Evolutionary conservation across 1,140 invertebrate species (phyloP).

Genomic region (Proales similis): DNA sequence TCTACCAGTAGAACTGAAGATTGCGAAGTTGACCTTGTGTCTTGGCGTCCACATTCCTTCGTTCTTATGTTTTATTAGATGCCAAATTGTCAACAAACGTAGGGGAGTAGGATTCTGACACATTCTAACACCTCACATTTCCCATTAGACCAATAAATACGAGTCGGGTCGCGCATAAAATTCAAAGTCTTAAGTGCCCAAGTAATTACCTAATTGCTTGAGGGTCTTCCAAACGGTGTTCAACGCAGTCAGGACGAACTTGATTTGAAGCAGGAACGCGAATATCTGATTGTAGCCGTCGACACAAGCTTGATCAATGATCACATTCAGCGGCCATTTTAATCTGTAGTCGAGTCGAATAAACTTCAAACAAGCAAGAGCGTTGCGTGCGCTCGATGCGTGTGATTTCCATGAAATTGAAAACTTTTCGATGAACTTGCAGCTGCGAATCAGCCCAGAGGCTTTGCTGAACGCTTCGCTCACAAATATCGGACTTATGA

Average conservation of each 20-base stretch:
- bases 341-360: conserved; percentile 15
- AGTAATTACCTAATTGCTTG: conserved; percentile 13
- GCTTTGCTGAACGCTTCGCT: conserved; percentile 22
- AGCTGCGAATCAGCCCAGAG: conserved; percentile 1
- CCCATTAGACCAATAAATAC: too few relatives aligned
- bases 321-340: conserved; percentile 23
- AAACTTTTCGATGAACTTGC: conserved; percentile 7
- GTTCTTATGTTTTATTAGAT: too few relatives aligned
- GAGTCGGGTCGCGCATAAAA: too few relatives aligned
- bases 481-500: conserved; percentile 23
- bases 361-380: conserved; percentile 22
- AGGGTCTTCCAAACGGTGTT: conserved; percentile 29
- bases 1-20: too few relatives aligned
- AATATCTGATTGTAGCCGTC: conserved; percentile 25
- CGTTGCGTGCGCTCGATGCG: background rate
- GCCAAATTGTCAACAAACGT: too few relatives aligned
- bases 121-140: too few relatives aligned
- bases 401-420: conserved; percentile 1
- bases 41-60: too few relatives aligned
- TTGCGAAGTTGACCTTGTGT: too few relatives aligned
- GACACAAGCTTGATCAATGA: conserved; percentile 9
- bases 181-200: too few relatives aligned
- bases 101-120: too few relatives aligned
- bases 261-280: conserved; percentile 25
- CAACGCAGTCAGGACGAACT: conserved; percentile 11